phyloP scores from a whole-genome alignment of 2,888 invertebrate genomes.

The Tachystola acroxantha region DNA sequence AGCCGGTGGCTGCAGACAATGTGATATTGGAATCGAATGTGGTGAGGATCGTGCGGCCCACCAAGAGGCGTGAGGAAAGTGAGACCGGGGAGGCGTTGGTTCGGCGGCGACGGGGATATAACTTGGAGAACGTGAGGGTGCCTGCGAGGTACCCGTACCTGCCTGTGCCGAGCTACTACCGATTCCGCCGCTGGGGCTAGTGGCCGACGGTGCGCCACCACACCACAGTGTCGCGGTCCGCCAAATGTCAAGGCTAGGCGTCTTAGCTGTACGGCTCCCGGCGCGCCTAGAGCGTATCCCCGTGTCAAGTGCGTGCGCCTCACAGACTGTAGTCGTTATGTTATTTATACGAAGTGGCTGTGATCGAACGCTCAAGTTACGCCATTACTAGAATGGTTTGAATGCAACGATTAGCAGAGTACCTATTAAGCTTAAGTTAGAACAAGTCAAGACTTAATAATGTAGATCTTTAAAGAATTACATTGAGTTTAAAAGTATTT shows the following conservation, averaged over 20 bases:
- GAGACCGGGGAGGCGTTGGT: conserved; percentile 44
- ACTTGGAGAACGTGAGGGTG: conserved; percentile 70
- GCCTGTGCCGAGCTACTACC: conserved; percentile 58
- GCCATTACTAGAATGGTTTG: conserved; percentile 40
- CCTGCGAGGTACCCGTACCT: conserved; percentile 70
- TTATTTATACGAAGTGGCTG: conserved; percentile 58
- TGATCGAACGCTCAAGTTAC: conserved; percentile 58
- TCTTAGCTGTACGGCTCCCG: conserved; percentile 33
- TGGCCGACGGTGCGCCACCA: conserved; percentile 30
- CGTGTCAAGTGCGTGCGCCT: conserved; percentile 24
- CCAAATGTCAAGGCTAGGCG: conserved; percentile 69
- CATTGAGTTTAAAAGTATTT: not conserved
- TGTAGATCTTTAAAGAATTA: conserved; percentile 6
- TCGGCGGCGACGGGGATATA: conserved; percentile 65
- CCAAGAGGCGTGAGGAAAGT: conserved; percentile 32
- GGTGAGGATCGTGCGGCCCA: conserved; percentile 53
- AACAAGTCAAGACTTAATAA: conserved; percentile 2
- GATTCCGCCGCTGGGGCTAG: conserved; percentile 72
- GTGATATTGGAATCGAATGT: conserved; percentile 66
- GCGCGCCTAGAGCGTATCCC: conserved; percentile 36
- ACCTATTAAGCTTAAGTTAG: conserved; percentile 21
- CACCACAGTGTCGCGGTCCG: conserved; percentile 20
- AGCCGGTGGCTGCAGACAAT: conserved; percentile 57
- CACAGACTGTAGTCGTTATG: conserved; percentile 40
- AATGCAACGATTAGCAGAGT: conserved; percentile 49